phyloP scores from a whole-genome alignment of 2,113 vertebrate species.

The Serilophus lunatus region DNA sequence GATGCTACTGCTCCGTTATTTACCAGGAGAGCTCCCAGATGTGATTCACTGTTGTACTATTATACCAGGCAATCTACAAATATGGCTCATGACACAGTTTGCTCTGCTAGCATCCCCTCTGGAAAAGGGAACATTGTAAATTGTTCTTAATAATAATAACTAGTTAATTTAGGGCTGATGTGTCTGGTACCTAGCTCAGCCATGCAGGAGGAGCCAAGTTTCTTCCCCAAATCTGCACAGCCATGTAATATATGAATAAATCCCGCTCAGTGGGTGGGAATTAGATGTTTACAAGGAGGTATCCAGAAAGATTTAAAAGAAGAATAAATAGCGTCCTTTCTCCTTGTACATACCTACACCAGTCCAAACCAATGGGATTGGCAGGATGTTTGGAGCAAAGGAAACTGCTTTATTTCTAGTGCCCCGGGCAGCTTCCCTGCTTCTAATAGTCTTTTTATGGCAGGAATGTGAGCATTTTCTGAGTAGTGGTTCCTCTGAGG shows the following conservation, averaged over 20 bases:
- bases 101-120: not conserved
- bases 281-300: rapidly evolving
- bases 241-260: not conserved
- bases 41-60: not conserved
- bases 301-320: not conserved
- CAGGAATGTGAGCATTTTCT: rapidly evolving
- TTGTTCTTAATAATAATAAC: not conserved
- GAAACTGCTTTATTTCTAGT: not conserved
- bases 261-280: not conserved
- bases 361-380: not conserved
- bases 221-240: not conserved
- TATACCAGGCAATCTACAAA: not conserved
- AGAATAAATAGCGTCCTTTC: not conserved
- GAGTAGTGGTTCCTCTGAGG: not conserved
- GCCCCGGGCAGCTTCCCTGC: not conserved
- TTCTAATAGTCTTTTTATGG: not conserved
- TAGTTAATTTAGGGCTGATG: not conserved
- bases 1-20: not conserved
- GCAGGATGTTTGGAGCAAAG: not conserved
- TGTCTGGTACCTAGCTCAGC: not conserved
- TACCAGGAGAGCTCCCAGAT: not conserved
- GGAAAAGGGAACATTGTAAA: not conserved
- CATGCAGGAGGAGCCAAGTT: not conserved
- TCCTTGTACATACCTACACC: not conserved
- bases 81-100: not conserved